Percentiles rank a stretch among this genome's conserved stretches.
Conservation (phyloP, 2,888 invertebrate genomes). For the Catocala nupta region DNA sequence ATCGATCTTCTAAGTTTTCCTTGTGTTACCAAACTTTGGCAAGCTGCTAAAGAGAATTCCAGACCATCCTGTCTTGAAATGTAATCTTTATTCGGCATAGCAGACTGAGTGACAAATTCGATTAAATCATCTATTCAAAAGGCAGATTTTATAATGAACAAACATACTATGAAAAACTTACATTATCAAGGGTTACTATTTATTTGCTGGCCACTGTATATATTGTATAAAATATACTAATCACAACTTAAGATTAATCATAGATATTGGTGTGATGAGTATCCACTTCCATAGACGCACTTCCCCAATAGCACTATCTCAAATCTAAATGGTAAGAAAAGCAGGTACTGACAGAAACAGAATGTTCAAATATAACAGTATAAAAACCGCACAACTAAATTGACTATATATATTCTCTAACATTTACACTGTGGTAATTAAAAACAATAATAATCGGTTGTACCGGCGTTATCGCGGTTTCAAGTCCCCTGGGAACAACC, state of each 20-base stretch:
- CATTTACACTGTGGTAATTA: conserved; percentile 1
- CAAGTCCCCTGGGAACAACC: not conserved
- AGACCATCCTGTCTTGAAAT: conserved; percentile 37
- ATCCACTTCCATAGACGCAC: conserved; percentile 18
- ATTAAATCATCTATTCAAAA: not conserved
- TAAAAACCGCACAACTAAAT: conserved; percentile 4
- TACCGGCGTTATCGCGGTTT: conserved; percentile 8
- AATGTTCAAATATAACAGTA: conserved; percentile 11
- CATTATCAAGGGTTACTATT: conserved; percentile 41
- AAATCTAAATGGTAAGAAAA: conserved; percentile 23
- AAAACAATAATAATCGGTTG: not conserved
- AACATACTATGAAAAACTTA: conserved; percentile 36
- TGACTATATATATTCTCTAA: not conserved
- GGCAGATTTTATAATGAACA: not conserved
- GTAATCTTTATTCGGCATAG: conserved; percentile 36
- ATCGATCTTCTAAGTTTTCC: conserved; percentile 45
- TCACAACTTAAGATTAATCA: conserved; percentile 44
- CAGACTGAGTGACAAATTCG: conserved; percentile 14
- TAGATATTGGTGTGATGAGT: conserved; percentile 34
- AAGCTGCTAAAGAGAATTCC: conserved; percentile 34
- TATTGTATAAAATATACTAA: conserved; percentile 37
- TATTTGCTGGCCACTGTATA: conserved; percentile 40
- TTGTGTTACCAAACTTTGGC: conserved; percentile 25
- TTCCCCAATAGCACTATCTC: conserved; percentile 33
- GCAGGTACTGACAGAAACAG: conserved; percentile 27